phyloP scores from a whole-genome alignment of 2,888 invertebrate genomes.

The Pachymerium ferrugineum region DNA sequence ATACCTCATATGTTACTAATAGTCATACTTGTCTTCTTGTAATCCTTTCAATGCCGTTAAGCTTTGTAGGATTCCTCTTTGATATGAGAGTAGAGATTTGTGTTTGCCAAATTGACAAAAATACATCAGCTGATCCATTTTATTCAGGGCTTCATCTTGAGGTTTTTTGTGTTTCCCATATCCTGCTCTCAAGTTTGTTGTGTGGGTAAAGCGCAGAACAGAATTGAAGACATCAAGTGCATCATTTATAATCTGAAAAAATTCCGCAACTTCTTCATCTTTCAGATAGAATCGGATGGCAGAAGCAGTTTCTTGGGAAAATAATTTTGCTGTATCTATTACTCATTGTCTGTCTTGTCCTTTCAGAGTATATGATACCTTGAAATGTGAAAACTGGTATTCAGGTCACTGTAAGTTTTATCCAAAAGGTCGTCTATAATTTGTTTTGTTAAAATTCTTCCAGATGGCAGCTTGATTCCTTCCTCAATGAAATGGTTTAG shows the following conservation, averaged over 20 bases:
- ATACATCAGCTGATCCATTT: not conserved
- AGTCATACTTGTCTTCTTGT: not conserved
- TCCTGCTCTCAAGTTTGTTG: not conserved
- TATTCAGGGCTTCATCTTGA: not conserved
- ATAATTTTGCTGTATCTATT: constrained; percentile 34
- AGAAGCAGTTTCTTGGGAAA: constrained; percentile 31
- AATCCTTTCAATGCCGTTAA: not conserved
- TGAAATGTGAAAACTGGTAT: constrained; percentile 29
- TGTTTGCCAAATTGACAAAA: not conserved
- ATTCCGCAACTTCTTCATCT: not conserved
- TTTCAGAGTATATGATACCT: not conserved
- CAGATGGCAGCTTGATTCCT: constrained; percentile 32
- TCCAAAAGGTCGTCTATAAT: constrained; percentile 20
- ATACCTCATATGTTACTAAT: constrained; percentile 30
- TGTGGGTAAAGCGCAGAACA: not conserved
- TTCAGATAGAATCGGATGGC: not conserved
- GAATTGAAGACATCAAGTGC: constrained; percentile 36
- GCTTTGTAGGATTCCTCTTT: not conserved
- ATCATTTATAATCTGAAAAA: constrained; percentile 34
- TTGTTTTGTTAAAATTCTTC: constrained; percentile 29
- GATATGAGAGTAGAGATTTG: not conserved
- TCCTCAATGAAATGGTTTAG: constrained; percentile 38
- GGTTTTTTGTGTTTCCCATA: not conserved
- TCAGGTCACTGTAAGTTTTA: constrained; percentile 26
- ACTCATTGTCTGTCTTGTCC: constrained; percentile 36